A percentile compares a stretch with the other conserved stretches of the same genome.
phyloP scores from a whole-genome alignment of 2,797 vertebrate species.

The Sebastes reedi region DNA sequence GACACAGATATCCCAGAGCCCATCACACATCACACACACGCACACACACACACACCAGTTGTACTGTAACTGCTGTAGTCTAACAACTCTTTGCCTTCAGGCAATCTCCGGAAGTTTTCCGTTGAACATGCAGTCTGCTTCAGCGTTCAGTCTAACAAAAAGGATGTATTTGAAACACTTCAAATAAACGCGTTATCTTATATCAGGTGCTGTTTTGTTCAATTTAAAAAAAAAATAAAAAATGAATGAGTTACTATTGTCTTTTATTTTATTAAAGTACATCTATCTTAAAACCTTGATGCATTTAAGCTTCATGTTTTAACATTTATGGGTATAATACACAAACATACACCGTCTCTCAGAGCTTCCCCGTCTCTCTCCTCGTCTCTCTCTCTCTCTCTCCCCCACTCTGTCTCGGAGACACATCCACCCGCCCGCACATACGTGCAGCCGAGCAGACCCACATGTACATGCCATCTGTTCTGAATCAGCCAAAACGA shows the following conservation, averaged over 20 bases:
- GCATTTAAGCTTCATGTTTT: slow-evolving; percentile 19
- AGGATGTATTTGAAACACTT: slow-evolving; percentile 44
- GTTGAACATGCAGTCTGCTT: slow-evolving; percentile 53
- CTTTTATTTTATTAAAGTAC: slow-evolving; percentile 9
- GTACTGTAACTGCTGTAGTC: slow-evolving; percentile 54
- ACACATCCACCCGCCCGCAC: slow-evolving; percentile 62
- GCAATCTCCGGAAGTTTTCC: slow-evolving; percentile 57
- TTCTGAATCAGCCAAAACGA: slow-evolving; percentile 85
- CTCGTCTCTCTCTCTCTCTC: not conserved
- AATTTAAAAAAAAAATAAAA: not conserved
- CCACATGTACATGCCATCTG: slow-evolving; percentile 83
- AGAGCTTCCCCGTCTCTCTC: not conserved
- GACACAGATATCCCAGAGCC: slow-evolving; percentile 68
- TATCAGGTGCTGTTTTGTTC: not conserved
- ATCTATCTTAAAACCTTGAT: not conserved
- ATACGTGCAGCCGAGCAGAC: slow-evolving; percentile 69
- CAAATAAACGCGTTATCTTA: slow-evolving; percentile 15
- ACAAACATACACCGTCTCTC: not conserved
- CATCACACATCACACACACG: slow-evolving; percentile 45
- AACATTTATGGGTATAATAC: slow-evolving; percentile 17
- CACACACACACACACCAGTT: slow-evolving; percentile 25
- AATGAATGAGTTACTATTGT: not conserved
- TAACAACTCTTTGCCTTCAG: slow-evolving; percentile 67
- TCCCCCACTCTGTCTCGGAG: slow-evolving; percentile 36
- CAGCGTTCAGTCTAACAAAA: slow-evolving; percentile 42